phyloP scores from a whole-genome alignment of 2,888 invertebrate species.

The Morpho deidamia region DNA sequence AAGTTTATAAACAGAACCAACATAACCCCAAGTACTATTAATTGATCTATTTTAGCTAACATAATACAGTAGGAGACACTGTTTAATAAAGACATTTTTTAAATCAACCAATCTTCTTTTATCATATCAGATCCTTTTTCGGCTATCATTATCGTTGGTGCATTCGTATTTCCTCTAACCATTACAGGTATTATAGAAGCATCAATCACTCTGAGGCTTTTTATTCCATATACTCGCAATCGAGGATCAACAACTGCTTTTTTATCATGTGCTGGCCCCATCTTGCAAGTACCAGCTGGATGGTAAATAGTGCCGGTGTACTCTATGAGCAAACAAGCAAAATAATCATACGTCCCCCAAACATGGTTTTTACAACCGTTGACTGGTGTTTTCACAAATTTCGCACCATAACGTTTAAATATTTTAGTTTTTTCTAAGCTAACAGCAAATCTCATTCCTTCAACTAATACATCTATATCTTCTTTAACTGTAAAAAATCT shows the following conservation, averaged over 20 bases:
- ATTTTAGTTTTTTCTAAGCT: constrained; percentile 79
- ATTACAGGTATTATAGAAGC: constrained; percentile 82
- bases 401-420: constrained; percentile 76
- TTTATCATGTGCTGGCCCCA: constrained; percentile 81
- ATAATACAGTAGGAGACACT: no score
- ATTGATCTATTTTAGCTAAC: no score
- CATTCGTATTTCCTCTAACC: constrained; percentile 87
- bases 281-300: constrained; percentile 84
- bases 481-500: constrained; percentile 81
- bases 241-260: constrained; percentile 82
- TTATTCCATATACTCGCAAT: constrained; percentile 80
- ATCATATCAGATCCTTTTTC: constrained; percentile 90
- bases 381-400: constrained; percentile 75
- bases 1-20: no score
- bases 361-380: constrained; percentile 74
- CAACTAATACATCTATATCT: constrained; percentile 80
- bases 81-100: background rate
- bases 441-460: constrained; percentile 78
- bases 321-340: constrained; percentile 80
- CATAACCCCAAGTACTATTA: no score
- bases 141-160: constrained; percentile 91
- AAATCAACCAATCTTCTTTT: constrained; percentile 75
- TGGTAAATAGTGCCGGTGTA: constrained; percentile 85
- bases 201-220: constrained; percentile 82
- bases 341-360: constrained; percentile 82